Percentiles rank a stretch among this genome's conserved stretches.
These are phyloP conservation scores for Eutolmus rufibarbis DNA, from an alignment of 2,888 invertebrate species.

Conservation along the genomic window DNA sequence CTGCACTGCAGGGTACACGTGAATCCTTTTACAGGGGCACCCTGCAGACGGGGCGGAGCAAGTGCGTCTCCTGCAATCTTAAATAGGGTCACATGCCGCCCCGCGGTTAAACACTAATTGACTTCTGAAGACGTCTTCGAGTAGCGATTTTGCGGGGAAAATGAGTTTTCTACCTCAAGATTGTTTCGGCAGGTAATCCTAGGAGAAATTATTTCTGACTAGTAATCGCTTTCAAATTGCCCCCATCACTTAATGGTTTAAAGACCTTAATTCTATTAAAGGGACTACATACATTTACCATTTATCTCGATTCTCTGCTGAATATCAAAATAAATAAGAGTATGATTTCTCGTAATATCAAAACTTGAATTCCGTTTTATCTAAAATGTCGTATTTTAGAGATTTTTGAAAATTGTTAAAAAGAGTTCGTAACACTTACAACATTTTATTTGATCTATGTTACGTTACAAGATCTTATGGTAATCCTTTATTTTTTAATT, in stretches of 20 bases:
- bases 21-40: background rate
- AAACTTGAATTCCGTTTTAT: too few relatives aligned
- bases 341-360: too few relatives aligned
- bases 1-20: background rate
- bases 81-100: background rate
- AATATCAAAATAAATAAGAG: background rate
- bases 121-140: background rate
- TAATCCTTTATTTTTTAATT: too few relatives aligned
- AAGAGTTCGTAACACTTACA: too few relatives aligned
- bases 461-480: too few relatives aligned
- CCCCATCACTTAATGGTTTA: background rate
- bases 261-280: background rate
- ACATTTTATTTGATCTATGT: too few relatives aligned
- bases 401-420: too few relatives aligned
- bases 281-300: too few relatives aligned
- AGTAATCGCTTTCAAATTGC: background rate
- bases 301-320: background rate
- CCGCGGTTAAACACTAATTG: background rate
- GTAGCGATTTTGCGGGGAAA: background rate
- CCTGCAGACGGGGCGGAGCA: background rate
- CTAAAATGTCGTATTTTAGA: too few relatives aligned
- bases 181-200: background rate
- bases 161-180: background rate
- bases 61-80: background rate
- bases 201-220: background rate